Evolutionary conservation across 2,797 vertebrate genomes (phyloP), one percentile per base, ranked within the genome.

Genomic region (Molossus molossus): DNA sequence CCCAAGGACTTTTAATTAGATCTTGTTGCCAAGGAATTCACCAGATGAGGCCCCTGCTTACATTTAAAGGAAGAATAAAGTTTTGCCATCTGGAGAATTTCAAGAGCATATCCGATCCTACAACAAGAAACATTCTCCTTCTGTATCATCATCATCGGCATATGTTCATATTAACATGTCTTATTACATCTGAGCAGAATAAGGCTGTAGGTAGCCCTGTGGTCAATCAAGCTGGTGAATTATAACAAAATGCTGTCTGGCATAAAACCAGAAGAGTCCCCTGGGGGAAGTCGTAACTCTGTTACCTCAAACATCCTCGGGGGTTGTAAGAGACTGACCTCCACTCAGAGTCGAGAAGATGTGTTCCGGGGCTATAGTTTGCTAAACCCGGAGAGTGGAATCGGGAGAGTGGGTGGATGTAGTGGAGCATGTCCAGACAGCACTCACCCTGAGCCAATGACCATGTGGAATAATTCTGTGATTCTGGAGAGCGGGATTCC

Each of bases 61-160:
- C 70, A 29, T n/a, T 18, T 27, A 37, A 73, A 84, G 33, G 58
- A 88, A 87, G 37, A 89, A 64, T 65, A 33, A 86, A 84, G 15
- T 94, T 84, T 95, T 77, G 11, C 77, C 60, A 9, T 40, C 50
- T 82, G 79, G 57, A 77, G 15, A 60, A n/a, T 91, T 76, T 90
- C 29, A 82, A 81, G 37, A 87, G 77, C 6, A 10, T 69, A 77
- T 5, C 29, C 83, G 62, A 76, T 65, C 57, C 15, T 64, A 17
- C 25, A 73, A 18, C 25, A 79, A 50, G 50, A 87, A 55, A 62
- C 12, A 27, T 33, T 73, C 13, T 17, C 85, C 27, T 93, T 75
- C 33, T 75, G 45, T 50, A 57, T 45, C 14, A 69, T 45, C 10
- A 0, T 50, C 62, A 64, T 40, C 48, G 21, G 21, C 58, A 9